These are phyloP conservation scores for Knipowitschia caucasica DNA, from an alignment of 2,797 vertebrate genomes.

Conservation along the genomic window DNA sequence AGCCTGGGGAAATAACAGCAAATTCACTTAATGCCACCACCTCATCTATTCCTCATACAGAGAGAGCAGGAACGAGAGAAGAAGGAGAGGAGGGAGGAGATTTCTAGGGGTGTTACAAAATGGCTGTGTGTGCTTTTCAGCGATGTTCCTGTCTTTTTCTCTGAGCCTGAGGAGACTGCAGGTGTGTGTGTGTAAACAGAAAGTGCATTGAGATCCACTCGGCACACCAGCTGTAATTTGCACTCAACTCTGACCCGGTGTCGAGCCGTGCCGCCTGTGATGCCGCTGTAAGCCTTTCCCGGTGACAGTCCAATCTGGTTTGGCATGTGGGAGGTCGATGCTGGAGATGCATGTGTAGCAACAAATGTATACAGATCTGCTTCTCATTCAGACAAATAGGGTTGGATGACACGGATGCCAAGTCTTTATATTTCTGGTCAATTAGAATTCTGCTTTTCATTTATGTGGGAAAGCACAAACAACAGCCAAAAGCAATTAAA, in stretches of 20 bases:
- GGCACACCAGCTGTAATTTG: slow-evolving; percentile 63
- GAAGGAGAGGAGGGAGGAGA: slow-evolving; percentile 2
- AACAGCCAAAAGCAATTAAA: background rate
- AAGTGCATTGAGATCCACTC: slow-evolving; percentile 56
- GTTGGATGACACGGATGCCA: background rate
- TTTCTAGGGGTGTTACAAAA: slow-evolving; percentile 71
- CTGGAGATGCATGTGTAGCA: slow-evolving; percentile 21
- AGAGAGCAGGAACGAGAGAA: slow-evolving; percentile 31
- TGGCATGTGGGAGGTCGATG: slow-evolving; percentile 18
- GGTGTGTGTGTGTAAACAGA: slow-evolving; percentile 64
- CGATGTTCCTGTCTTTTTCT: slow-evolving; percentile 43
- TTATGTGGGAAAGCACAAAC: background rate
- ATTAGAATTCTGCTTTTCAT: slow-evolving; percentile 1
- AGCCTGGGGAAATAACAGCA: slow-evolving; percentile 78
- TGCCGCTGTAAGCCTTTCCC: slow-evolving; percentile 40
- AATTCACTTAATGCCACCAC: slow-evolving; percentile 78
- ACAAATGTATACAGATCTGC: slow-evolving; percentile 27
- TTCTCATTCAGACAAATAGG: slow-evolving; percentile 2
- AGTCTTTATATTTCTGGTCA: background rate
- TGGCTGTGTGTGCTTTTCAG: slow-evolving; percentile 62
- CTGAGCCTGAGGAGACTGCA: slow-evolving; percentile 34
- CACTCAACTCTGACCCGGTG: slow-evolving; percentile 63
- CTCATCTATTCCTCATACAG: slow-evolving; percentile 71
- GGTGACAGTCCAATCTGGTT: slow-evolving; percentile 49
- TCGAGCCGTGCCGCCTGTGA: slow-evolving; percentile 26